Evolutionary conservation across 1,140 invertebrate genomes (phyloP), one percentile per base, ranked within the genome.

Genomic region (Drosophila sucinea): DNA sequence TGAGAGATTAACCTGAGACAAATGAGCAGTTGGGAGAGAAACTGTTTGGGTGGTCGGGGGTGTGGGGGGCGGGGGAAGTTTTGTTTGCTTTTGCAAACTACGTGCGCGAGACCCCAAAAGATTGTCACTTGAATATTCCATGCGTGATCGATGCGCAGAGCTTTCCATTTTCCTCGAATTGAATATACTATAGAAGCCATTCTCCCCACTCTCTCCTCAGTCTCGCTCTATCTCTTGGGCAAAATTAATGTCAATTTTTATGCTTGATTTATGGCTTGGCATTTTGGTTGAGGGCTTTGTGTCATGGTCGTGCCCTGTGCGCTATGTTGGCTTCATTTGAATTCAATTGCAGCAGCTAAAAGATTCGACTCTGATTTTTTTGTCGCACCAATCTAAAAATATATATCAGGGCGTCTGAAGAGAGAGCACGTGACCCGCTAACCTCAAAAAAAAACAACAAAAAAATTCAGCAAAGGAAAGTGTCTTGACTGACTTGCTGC

Each of bases 241-340:
- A 71, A 84, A 83, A 87, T 89, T 87, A 87, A 84, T 89, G 83
- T 84, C 83, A 87, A 87, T 87, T 87, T 87, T 89, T 86, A 82
- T 87, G 84, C 72, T 71, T 87, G 83, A 87, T 87, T 87, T 89
- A 87, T 89, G 83, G 84, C 76, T 73, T 69, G 70, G 84, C 84
- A 79, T 87, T 77, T 77, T 51, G 44, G 44, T 51, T 51, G 44
- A 51, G 44, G 44, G 44, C 44, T 51, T 51, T 51, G 23, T 51
- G 44, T 51, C 44, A 69, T 77, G 70, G 60, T 77, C 66, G 57
- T 55, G 64, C 57, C 54, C 54, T 58, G 57, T 63, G 65, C 64
- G 69, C 51, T 33, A 41, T 44, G 60, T 56, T 79, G 70, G 77
- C 83, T 83, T 86, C 76, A 86, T 87, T 87, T 87, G 79, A 87